Base-by-base conservation (phyloP, 2,797 vertebrate species). In the Ceyx erithaca region DNA sequence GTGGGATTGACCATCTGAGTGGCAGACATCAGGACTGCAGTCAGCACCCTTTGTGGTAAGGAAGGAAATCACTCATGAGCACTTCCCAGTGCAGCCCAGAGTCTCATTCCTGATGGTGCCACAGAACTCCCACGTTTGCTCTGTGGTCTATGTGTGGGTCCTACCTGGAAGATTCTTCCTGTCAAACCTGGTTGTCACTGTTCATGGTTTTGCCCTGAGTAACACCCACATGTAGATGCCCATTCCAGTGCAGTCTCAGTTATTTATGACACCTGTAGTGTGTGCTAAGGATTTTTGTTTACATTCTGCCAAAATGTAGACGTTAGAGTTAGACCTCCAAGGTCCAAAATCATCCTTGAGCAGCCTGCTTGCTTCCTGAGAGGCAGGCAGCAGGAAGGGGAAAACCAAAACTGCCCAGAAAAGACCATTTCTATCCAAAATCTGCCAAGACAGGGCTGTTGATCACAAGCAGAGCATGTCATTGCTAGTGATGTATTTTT, bases 301-400 rank as follows among this genome's bases (percentile, higher is more conserved):
- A 95, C 96, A 89, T 89, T 96, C 90, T 97, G 96, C 97, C 97
- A 97, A 96, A 97, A 95, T 43, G 59, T 92, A 94, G 92, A 84
- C 2, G 4, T 94, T 92, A 86, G 95, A 95, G 80, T 88, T 90
- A 96, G 79, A 72, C 73, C 71, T 93, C 73, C 48, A n/a, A 75
- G 80, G 89, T 92, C 90, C 94, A 80, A 83, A 94, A 85, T 80
- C 77, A 80, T 79, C 77, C 73, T 80, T 84, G 72, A 49, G 54
- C 90, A 94, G 54, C 73, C 81, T 76, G 76, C 76, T 70, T 85
- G 87, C 90, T 91, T 93, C 89, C 87, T 64, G 20, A 86, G 85
- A 82, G 88, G 78, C 93, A 83, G 71, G 92, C 55, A 46, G 80
- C 54, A 62, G 58, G 70, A 93, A 86, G 78, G 68, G 71, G 77